Conservation (phyloP, 2,888 invertebrate genomes). For the Xestia c-nigrum region DNA sequence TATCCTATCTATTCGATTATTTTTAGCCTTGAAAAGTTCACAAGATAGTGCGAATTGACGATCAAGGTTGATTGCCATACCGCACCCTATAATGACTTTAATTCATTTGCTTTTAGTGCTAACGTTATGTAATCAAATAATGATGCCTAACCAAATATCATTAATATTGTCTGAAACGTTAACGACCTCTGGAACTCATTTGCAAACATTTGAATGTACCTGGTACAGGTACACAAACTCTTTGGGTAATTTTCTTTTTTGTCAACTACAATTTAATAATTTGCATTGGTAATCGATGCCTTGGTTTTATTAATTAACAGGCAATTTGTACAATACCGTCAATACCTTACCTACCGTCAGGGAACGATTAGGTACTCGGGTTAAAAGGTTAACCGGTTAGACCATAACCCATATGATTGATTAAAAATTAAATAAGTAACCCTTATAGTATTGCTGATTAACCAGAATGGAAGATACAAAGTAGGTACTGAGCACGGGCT, state of each 20-base stretch:
- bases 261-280: background rate
- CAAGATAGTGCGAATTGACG: slow-evolving; percentile 22
- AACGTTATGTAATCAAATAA: slow-evolving; percentile 14
- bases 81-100: slow-evolving; percentile 3
- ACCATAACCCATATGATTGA: background rate
- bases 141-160: slow-evolving; percentile 31
- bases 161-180: background rate
- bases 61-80: slow-evolving; percentile 33
- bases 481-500: background rate
- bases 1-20: slow-evolving; percentile 7
- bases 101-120: slow-evolving; percentile 26
- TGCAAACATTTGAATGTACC: background rate
- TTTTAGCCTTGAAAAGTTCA: slow-evolving; percentile 36
- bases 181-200: slow-evolving; percentile 16
- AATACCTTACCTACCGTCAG: background rate
- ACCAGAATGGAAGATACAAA: background rate
- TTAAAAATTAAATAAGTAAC: too few relatives aligned
- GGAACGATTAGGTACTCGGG: background rate
- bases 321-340: slow-evolving; percentile 1
- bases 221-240: background rate
- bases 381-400: background rate
- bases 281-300: slow-evolving; percentile 1
- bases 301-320: background rate
- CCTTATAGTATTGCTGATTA: background rate
- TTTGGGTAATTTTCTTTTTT: background rate